Conservation (phyloP, 2,113 vertebrate species). For the Bungarus multicinctus region DNA sequence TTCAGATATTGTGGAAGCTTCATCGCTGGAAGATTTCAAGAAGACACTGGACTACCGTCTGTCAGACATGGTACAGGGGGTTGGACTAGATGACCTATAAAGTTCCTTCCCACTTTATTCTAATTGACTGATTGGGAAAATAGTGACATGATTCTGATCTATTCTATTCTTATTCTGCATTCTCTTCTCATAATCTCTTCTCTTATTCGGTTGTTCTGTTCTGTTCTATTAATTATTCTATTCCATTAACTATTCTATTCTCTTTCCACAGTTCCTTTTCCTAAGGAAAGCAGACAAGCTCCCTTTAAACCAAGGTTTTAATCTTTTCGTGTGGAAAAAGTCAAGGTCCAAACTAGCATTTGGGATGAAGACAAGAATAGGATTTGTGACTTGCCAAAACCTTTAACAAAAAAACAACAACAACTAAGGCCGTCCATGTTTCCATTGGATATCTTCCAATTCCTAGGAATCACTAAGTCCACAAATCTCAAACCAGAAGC, state of each 20-base stretch:
- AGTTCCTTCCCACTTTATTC: too few species aligned
- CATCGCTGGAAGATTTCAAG: too few species aligned
- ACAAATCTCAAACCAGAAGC: constrained; percentile 11
- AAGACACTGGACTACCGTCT: too few species aligned
- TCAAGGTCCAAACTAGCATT: constrained; percentile 33
- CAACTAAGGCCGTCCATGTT: constrained; percentile 16
- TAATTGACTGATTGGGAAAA: too few species aligned
- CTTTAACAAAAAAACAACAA: neutral
- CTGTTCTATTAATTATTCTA: too few species aligned
- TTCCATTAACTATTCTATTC: neutral
- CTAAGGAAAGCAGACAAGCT: neutral
- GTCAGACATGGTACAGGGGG: too few species aligned
- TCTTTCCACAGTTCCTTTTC: neutral
- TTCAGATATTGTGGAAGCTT: too few species aligned
- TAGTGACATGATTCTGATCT: too few species aligned
- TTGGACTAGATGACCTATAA: too few species aligned
- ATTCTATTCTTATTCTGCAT: too few species aligned
- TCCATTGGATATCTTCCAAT: neutral
- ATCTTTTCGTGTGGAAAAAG: neutral
- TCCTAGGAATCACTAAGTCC: neutral
- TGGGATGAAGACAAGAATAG: neutral
- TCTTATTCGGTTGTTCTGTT: too few species aligned
- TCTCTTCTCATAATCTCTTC: too few species aligned
- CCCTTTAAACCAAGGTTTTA: constrained; percentile 1
- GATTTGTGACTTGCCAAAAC: constrained; percentile 18